Evolutionary conservation across 2,888 invertebrate species (phyloP), one percentile per base, ranked within the genome.

Genomic region (Eilema sororculum): DNA sequence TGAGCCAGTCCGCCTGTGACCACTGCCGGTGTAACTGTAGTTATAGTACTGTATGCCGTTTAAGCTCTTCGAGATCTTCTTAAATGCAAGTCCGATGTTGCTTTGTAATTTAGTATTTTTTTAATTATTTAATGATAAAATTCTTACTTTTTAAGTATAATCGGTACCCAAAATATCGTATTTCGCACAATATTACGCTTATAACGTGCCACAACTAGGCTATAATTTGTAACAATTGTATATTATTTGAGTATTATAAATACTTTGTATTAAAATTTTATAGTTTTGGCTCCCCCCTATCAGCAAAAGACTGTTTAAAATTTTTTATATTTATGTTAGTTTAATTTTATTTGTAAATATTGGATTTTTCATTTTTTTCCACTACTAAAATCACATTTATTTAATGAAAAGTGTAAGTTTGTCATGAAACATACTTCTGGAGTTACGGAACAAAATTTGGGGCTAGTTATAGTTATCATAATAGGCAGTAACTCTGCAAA

Each of bases 191-290:
- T 58, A 52, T 74, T 82, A 83, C 82, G 83, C 83, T 82, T 83
- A 82, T 28, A 73, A 75, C 37, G 82, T 82, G 82, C 82, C 82
- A 82, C 74, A 72, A 74, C 69, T 83, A 82, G 81, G 75, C 76
- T 82, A 69, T 72, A 57, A 52, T 60, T 30, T 20, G 28, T 81
- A 76, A 75, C 66, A 57, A 69, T 74, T 81, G 79, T 72, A n/a
- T 74, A 66, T 65, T 72, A 67, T 78, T 65, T 65, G 56, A 75
- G 78, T 83, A 79, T 75, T 74, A 78, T 75, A 82, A 86, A 82
- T 82, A 80, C 67, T 79, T 75, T 70, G 37, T 72, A 72, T 72
- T 71, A 74, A 75, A 75, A 75, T 74, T 75, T 74, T 76, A 62
- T 71, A 57, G 60, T 80, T 75, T 76, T 60, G 68, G 68, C 67